Evolutionary conservation across 2,797 vertebrate genomes (phyloP).

Genomic region (Premnoplex brunnescens): DNA sequence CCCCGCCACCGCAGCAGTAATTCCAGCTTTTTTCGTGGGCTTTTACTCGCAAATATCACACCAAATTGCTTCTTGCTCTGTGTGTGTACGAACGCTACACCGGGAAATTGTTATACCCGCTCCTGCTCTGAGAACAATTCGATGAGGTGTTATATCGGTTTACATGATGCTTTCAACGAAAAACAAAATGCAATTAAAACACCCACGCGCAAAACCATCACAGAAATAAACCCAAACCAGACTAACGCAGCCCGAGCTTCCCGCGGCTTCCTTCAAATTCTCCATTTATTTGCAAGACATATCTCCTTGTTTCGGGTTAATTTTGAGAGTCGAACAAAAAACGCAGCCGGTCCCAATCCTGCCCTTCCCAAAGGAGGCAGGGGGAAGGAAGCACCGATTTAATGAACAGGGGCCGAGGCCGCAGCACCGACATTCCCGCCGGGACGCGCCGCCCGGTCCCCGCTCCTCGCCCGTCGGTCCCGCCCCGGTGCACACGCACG

Average conservation of each 20-base stretch:
- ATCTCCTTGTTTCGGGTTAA: conserved; percentile 44
- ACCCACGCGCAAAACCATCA: conserved; percentile 57
- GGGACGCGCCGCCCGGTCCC: background rate
- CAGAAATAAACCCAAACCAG: conserved; percentile 50
- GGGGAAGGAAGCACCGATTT: background rate
- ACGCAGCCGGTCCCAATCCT: background rate
- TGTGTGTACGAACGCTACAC: background rate
- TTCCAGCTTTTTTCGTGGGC: conserved; percentile 13
- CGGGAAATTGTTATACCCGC: background rate
- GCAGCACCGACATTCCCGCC: background rate
- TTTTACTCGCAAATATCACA: conserved; percentile 19
- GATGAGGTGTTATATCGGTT: conserved; percentile 45
- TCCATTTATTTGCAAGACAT: conserved; percentile 45
- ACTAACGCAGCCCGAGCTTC: conserved; percentile 17
- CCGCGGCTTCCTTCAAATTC: conserved; percentile 16
- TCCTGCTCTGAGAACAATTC: conserved; percentile 10
- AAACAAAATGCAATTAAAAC: conserved; percentile 65
- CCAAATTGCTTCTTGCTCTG: background rate
- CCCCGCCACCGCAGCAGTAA: background rate
- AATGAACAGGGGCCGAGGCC: no score
- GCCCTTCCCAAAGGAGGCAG: background rate
- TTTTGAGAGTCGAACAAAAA: background rate
- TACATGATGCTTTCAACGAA: conserved; percentile 50
- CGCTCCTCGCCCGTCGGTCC: background rate
- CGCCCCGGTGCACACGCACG: background rate